These are phyloP conservation scores for Thalassoma bifasciatum DNA, from an alignment of 2,113 vertebrate species.

Conservation along the genomic window DNA sequence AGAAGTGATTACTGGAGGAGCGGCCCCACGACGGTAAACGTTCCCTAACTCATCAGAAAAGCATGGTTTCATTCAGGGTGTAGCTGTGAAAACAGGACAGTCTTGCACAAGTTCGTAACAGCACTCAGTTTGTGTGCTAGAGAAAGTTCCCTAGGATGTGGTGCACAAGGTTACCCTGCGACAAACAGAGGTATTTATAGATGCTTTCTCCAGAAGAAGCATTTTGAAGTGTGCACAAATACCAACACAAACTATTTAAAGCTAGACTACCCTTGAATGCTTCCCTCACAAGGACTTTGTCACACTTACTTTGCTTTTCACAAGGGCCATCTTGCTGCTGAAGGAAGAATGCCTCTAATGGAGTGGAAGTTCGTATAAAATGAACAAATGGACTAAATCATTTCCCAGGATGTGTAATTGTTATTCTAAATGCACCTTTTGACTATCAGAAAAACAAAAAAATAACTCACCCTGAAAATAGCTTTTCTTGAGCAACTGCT, in stretches of 20 bases:
- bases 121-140: not conserved
- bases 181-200: slow-evolving; percentile 53
- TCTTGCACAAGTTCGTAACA: not conserved
- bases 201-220: slow-evolving; percentile 32
- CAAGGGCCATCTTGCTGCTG: slow-evolving; percentile 47
- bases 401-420: slow-evolving; percentile 23
- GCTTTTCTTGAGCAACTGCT: slow-evolving; percentile 36
- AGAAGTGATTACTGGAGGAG: slow-evolving; percentile 38
- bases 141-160: slow-evolving; percentile 6
- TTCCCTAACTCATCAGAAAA: not conserved
- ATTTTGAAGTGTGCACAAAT: slow-evolving; percentile 32
- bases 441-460: slow-evolving; percentile 32
- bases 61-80: slow-evolving; percentile 8
- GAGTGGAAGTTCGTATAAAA: slow-evolving; percentile 28
- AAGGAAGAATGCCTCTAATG: slow-evolving; percentile 51
- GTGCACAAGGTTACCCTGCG: slow-evolving; percentile 8
- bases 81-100: slow-evolving; percentile 7
- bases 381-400: slow-evolving; percentile 9
- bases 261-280: slow-evolving; percentile 54
- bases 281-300: slow-evolving; percentile 72
- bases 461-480: slow-evolving; percentile 41
- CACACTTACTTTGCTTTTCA: slow-evolving; percentile 59
- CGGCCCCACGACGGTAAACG: slow-evolving; percentile 28
- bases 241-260: not conserved
- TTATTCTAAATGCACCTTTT: slow-evolving; percentile 34